Evolutionary conservation across 2,113 vertebrate species (phyloP).

Genomic region (Platysteira castanea): DNA sequence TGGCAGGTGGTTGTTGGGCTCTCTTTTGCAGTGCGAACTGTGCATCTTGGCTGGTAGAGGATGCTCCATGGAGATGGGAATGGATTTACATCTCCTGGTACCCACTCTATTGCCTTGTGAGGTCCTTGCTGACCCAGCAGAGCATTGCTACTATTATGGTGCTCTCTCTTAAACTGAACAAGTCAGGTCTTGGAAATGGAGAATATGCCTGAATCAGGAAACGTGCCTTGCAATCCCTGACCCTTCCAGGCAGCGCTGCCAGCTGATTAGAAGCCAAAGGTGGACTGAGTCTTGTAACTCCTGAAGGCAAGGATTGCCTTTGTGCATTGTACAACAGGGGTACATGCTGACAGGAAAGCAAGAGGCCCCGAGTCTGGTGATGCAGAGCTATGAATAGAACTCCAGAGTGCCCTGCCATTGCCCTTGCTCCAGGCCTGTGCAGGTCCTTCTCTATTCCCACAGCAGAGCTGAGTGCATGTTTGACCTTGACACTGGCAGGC

Average conservation of each 20-base stretch:
- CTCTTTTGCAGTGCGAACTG: not conserved
- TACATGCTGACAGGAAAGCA: not conserved
- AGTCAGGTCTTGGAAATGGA: not conserved
- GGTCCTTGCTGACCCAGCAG: not conserved
- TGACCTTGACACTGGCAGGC: not conserved
- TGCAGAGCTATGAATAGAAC: not conserved
- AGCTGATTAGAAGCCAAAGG: not conserved
- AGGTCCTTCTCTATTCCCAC: not conserved
- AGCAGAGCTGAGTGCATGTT: not conserved
- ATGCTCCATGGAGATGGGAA: not conserved
- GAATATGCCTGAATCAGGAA: not conserved
- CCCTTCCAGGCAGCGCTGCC: not conserved
- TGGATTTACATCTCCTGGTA: not conserved
- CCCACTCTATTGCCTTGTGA: not conserved
- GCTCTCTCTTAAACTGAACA: not conserved
- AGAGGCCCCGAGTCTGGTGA: not conserved
- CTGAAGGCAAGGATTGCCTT: not conserved
- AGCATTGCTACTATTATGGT: not conserved
- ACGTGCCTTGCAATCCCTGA: not conserved
- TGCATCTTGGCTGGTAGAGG: not conserved
- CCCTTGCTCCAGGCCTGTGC: not conserved
- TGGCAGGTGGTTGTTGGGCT: not conserved
- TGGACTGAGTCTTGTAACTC: not conserved
- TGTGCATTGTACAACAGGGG: rapidly evolving
- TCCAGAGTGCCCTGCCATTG: not conserved